Percentiles rank a stretch among this genome's conserved stretches.
Conservation (phyloP, 2,888 invertebrate species). For the Gymnocheta viridis region DNA sequence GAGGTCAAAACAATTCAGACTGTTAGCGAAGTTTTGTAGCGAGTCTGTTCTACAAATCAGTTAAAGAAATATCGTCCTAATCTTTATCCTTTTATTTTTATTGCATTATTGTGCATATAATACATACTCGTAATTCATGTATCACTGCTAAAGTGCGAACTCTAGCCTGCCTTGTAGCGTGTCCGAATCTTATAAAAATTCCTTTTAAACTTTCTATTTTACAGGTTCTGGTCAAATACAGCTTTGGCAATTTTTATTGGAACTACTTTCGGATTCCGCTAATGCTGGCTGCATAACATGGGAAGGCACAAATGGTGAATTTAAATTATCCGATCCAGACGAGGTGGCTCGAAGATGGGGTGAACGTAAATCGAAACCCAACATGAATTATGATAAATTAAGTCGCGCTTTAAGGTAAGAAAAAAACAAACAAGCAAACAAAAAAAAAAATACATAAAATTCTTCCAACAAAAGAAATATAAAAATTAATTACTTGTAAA, state of each 20-base stretch:
- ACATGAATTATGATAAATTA: constrained; percentile 99
- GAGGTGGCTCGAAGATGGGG: constrained; percentile 99
- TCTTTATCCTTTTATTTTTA: too few species aligned
- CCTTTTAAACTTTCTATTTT: neutral
- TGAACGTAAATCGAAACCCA: constrained; percentile 98
- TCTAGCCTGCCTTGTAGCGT: neutral
- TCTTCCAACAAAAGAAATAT: neutral
- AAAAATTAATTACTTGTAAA: neutral
- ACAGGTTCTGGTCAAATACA: constrained; percentile 98
- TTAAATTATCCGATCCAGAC: constrained; percentile 98
- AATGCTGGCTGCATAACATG: constrained; percentile 98
- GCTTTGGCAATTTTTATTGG: constrained; percentile 99
- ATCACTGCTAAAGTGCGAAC: too few species aligned
- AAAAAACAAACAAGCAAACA: neutral
- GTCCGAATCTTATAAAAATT: neutral
- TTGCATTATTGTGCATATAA: too few species aligned
- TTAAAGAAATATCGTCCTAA: too few species aligned
- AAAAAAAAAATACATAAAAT: neutral
- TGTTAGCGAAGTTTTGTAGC: too few species aligned
- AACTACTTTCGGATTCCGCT: constrained; percentile 96
- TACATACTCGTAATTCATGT: too few species aligned
- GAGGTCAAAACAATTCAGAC: too few species aligned
- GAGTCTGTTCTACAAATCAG: too few species aligned
- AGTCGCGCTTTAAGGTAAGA: constrained; percentile 96
- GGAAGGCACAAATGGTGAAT: constrained; percentile 99